Conservation (phyloP, 2,888 invertebrate species). For the Ganaspis brasiliensis region DNA sequence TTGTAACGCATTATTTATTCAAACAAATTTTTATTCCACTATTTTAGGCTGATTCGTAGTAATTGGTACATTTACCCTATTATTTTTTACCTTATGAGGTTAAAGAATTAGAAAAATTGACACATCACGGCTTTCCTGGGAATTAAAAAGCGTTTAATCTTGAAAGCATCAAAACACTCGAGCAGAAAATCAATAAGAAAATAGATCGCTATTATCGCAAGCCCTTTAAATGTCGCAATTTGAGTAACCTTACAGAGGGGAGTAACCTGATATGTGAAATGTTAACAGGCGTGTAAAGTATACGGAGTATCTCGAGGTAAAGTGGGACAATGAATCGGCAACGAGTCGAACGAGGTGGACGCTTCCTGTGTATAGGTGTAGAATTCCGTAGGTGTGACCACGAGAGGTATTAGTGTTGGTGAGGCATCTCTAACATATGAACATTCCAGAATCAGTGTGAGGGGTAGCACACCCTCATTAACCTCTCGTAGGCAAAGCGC, state of each 20-base stretch:
- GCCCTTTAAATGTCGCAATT: conserved; percentile 13
- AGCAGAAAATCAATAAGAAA: neutral
- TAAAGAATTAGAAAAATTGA: too few relatives aligned
- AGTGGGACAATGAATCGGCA: conserved; percentile 54
- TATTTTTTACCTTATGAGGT: too few relatives aligned
- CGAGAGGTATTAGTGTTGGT: neutral
- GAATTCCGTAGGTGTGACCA: conserved; percentile 16
- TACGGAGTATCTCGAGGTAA: conserved; percentile 39
- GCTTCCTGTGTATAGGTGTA: conserved; percentile 15
- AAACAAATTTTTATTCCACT: too few relatives aligned
- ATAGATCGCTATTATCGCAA: neutral
- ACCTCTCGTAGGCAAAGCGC: conserved; percentile 70
- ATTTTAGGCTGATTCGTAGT: too few relatives aligned
- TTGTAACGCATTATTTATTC: too few relatives aligned
- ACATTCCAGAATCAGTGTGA: conserved; percentile 22
- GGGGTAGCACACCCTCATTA: conserved; percentile 66
- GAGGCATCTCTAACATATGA: conserved; percentile 3
- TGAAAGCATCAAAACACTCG: neutral
- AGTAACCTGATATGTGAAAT: conserved; percentile 26
- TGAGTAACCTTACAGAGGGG: conserved; percentile 3
- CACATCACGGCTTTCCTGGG: too few relatives aligned
- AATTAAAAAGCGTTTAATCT: too few relatives aligned
- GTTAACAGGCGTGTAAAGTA: conserved; percentile 5
- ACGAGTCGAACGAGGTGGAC: conserved; percentile 49
- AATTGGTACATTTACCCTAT: too few relatives aligned